Percentiles rank a stretch among this genome's conserved stretches.
These are phyloP conservation scores for Coptotermes formosanus DNA, from an alignment of 1,140 invertebrate genomes.

Conservation along the genomic window DNA sequence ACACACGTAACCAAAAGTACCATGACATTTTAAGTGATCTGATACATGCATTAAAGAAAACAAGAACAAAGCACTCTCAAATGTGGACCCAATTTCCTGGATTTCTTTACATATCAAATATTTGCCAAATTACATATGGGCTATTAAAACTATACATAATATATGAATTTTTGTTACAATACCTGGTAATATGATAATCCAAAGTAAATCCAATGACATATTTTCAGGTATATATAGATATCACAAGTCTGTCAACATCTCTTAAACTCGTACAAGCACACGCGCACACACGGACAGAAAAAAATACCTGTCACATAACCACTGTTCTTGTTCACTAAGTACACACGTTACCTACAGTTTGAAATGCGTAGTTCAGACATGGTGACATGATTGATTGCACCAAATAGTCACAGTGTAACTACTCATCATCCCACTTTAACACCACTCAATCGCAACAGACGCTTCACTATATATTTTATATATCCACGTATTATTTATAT, in stretches of 20 bases:
- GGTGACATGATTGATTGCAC: background rate
- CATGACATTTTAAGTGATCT: background rate
- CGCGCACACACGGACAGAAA: background rate
- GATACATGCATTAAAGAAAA: constrained; percentile 22
- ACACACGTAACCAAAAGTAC: background rate
- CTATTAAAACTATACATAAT: constrained; percentile 7
- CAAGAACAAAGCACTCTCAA: constrained; percentile 23
- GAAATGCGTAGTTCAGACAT: constrained; percentile 8
- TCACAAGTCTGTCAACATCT: constrained; percentile 18
- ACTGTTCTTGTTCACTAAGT: constrained; percentile 16
- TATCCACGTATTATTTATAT: constrained; percentile 17
- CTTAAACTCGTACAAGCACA: background rate
- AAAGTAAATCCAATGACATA: constrained; percentile 3
- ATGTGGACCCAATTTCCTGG: constrained; percentile 20
- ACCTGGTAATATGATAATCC: constrained; percentile 29
- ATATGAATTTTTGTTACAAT: constrained; percentile 25
- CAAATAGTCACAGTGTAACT: background rate
- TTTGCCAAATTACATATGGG: background rate
- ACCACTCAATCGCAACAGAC: background rate
- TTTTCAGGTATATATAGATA: constrained; percentile 22
- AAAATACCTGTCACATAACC: constrained; percentile 14
- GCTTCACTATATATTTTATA: background rate
- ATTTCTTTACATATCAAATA: constrained; percentile 19
- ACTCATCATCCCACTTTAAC: background rate
- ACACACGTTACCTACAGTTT: background rate